Conservation (phyloP, 1,140 invertebrate genomes). For the Mizuhopecten yessoensis region DNA sequence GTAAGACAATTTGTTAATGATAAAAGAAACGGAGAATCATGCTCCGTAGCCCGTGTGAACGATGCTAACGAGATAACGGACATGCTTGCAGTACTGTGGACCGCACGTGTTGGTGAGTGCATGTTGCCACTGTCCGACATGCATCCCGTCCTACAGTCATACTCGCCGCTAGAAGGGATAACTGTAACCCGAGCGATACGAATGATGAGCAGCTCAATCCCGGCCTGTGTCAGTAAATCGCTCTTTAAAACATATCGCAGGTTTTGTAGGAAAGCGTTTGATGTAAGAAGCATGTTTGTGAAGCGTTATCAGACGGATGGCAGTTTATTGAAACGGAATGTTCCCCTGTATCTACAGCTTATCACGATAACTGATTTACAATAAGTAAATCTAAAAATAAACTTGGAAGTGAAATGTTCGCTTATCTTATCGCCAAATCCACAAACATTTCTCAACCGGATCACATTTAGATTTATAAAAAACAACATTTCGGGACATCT, state of each 20-base stretch:
- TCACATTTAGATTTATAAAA: background rate
- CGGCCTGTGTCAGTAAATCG: background rate
- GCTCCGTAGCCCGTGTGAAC: background rate
- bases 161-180: background rate
- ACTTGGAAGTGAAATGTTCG: conserved; percentile 10
- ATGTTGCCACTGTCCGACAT: background rate
- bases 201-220: background rate
- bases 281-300: conserved; percentile 16
- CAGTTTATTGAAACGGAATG: conserved; percentile 16
- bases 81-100: background rate
- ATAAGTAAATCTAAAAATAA: conserved; percentile 26
- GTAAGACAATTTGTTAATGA: conserved; percentile 13
- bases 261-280: conserved; percentile 10
- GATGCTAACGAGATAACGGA: background rate
- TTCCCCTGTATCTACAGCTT: background rate
- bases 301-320: conserved; percentile 5
- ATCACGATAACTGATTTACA: conserved; percentile 21
- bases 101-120: conserved; percentile 2
- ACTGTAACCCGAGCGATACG: too few relatives aligned
- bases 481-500: background rate
- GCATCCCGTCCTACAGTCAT: background rate
- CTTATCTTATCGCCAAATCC: conserved; percentile 6
- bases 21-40: background rate
- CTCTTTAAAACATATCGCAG: conserved; percentile 27
- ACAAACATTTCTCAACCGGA: background rate